A percentile compares a stretch with the other conserved stretches of the same genome.
phyloP scores from a whole-genome alignment of 2,888 invertebrate species.

The Lissocephala sabroskyi region DNA sequence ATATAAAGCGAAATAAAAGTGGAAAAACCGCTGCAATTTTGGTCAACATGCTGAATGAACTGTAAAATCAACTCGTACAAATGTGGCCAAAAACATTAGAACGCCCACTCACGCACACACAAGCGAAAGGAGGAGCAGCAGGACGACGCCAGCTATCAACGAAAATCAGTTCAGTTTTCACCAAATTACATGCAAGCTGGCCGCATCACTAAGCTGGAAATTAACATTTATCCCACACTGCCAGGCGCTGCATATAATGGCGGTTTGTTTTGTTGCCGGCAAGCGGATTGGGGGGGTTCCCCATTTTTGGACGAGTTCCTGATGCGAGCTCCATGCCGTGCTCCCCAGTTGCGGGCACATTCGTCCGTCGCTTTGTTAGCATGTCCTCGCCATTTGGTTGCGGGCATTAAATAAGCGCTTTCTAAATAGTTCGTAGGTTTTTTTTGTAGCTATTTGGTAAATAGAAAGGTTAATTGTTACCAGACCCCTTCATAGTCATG shows the following conservation, averaged over 20 bases:
- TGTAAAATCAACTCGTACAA: slow-evolving; percentile 53
- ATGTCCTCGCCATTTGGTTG: too few relatives aligned
- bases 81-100: slow-evolving; percentile 44
- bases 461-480: too few relatives aligned
- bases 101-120: slow-evolving; percentile 6
- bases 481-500: too few relatives aligned
- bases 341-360: too few relatives aligned
- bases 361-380: too few relatives aligned
- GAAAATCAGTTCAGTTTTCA: slow-evolving; percentile 60
- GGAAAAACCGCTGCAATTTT: slow-evolving; percentile 55
- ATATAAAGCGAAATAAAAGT: not conserved
- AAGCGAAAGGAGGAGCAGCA: too few relatives aligned
- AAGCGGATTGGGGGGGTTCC: not conserved
- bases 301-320: too few relatives aligned
- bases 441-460: too few relatives aligned
- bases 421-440: too few relatives aligned
- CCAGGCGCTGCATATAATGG: slow-evolving; percentile 29
- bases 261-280: slow-evolving; percentile 17
- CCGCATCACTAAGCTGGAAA: slow-evolving; percentile 43
- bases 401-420: too few relatives aligned
- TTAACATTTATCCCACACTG: slow-evolving; percentile 45
- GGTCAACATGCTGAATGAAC: slow-evolving; percentile 63
- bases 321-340: too few relatives aligned
- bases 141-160: slow-evolving; percentile 34
- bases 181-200: slow-evolving; percentile 50